Evolutionary conservation across 2,888 invertebrate species (phyloP).

Genomic region (Scaptomyza caliginosa): DNA sequence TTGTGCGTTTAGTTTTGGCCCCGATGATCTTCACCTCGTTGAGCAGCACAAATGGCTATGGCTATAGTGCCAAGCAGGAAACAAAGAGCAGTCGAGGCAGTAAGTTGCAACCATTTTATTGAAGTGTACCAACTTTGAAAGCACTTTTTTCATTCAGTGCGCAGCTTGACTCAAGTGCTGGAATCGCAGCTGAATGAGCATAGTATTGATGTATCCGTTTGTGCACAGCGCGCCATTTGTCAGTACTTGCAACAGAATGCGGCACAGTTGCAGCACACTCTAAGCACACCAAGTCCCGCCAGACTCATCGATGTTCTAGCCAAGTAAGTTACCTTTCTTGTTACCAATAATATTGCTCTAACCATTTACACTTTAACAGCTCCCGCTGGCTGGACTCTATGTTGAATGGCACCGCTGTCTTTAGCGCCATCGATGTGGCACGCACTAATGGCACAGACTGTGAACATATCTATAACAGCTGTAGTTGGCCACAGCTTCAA

Average conservation of each 20-base stretch:
- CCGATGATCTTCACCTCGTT: conserved; percentile 51
- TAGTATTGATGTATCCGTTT: conserved; percentile 87
- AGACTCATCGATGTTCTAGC: conserved; percentile 85
- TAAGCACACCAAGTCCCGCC: conserved; percentile 79
- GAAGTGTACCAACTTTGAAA: background rate
- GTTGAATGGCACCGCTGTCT: conserved; percentile 85
- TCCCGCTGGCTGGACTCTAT: conserved; percentile 81
- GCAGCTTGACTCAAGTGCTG: conserved; percentile 78
- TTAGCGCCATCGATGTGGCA: conserved; percentile 85
- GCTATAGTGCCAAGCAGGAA: conserved; percentile 22
- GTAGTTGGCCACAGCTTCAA: conserved; percentile 80
- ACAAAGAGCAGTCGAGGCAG: conserved; percentile 29
- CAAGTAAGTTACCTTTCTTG: conserved; percentile 76
- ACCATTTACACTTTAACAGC: conserved; percentile 50
- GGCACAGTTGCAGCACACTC: conserved; percentile 25
- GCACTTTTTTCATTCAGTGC: conserved; percentile 48
- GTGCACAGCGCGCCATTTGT: conserved; percentile 87
- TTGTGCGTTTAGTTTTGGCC: conserved; percentile 65
- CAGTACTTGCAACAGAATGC: conserved; percentile 84
- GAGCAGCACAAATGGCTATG: conserved; percentile 17
- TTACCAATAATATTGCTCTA: background rate
- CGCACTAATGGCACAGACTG: conserved; percentile 82
- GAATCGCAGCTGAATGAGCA: conserved; percentile 86
- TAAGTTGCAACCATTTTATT: conserved; percentile 15
- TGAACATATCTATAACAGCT: conserved; percentile 83